Base-by-base conservation (phyloP, 2,797 vertebrate species). In the Cephalopachus bancanus region DNA sequence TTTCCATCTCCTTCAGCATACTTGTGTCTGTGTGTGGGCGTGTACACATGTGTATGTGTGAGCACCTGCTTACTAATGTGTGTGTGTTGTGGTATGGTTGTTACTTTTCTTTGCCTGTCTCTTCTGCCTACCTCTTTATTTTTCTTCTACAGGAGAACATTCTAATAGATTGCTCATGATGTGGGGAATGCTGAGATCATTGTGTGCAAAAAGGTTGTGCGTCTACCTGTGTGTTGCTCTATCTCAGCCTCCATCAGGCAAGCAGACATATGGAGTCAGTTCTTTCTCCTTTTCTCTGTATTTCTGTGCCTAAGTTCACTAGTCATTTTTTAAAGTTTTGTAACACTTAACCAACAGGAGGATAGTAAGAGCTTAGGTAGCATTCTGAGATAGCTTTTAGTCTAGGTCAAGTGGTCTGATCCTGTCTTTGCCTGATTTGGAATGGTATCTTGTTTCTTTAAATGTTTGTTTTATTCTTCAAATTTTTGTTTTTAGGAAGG, bases 11-110 rank as follows among this genome's bases (percentile, higher is more conserved):
- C 44, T 44, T 44, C 44, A 44, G 44, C 44, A 44, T 44, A 44
- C 3, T 3, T 8, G 20, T 9, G 59, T 24, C 5, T 30, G 28
- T 0, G 4, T 2, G 16, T 9, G 5, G 24, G 57, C 0, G 44
- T 44, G 44, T 44, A 5, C 44, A 44, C 44, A 7, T 44, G 44
- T 44, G 44, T 44, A 44, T 44, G 44, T 20, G 44, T 28, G 10
- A 20, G 37, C 14, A 20, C 44, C 9, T 64, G 20, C 17, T 4
- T 62, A 10, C 79, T 44, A 44, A 10, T 10, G 17, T 17, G 1
- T 37, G 49, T 37, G 3, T 10, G n/a, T 20, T 10, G 11, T 44
- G 53, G 44, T 7, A 30, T 5, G 60, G 60, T 33, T 24, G 53
- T 33, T 53, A 12, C n/a, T 20, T 17, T 67, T 14, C n/a, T 20